phyloP scores from a whole-genome alignment of 1,140 invertebrate genomes.

The Uloborus diversus region DNA sequence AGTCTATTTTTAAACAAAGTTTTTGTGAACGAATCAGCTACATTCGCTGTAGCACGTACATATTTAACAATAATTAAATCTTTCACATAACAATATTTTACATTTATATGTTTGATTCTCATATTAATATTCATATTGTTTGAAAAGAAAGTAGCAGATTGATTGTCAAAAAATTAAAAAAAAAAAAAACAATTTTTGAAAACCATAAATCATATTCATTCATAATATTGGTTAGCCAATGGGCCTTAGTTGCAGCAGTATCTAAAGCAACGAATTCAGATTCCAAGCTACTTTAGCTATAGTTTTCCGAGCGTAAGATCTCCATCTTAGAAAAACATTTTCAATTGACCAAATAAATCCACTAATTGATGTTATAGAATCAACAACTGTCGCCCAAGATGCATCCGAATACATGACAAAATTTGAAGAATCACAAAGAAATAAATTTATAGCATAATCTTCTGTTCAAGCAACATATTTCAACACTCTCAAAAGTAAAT shows the following conservation, averaged over 20 bases:
- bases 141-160: too few species aligned
- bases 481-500: neutral
- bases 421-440: neutral
- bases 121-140: too few species aligned
- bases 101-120: too few species aligned
- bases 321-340: neutral
- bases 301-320: neutral
- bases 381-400: neutral
- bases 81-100: too few species aligned
- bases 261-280: neutral
- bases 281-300: neutral
- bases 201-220: too few species aligned
- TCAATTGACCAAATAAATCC: neutral
- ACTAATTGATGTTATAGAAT: neutral
- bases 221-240: too few species aligned
- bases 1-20: too few species aligned
- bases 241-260: neutral
- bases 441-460: neutral
- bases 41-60: too few species aligned
- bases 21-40: too few species aligned
- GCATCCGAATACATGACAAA: neutral
- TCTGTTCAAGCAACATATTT: neutral
- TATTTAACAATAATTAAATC: too few species aligned
- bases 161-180: too few species aligned
- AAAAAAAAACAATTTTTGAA: too few species aligned